Evolutionary conservation across 2,113 vertebrate genomes (phyloP).

Genomic region (Chionomys nivalis): DNA sequence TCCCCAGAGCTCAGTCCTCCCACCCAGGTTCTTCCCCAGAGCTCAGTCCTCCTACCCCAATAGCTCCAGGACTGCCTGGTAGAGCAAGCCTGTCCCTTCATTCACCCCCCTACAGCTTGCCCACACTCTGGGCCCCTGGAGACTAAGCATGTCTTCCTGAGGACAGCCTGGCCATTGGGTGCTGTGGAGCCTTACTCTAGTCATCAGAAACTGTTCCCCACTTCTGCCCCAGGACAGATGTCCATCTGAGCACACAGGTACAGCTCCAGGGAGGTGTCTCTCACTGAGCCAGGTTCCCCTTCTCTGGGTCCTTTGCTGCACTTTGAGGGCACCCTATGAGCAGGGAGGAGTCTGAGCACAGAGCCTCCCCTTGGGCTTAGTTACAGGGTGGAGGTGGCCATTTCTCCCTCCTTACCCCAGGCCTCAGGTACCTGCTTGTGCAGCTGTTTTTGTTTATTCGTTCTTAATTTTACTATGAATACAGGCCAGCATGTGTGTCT

Average conservation of each 20-base stretch:
- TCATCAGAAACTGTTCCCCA: background rate
- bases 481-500: background rate
- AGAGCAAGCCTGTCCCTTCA: background rate
- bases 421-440: background rate
- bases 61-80: background rate
- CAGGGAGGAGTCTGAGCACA: rapidly evolving
- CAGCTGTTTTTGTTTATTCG: background rate
- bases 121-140: rapidly evolving
- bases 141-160: no score
- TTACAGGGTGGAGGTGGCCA: background rate
- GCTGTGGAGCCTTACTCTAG: no score
- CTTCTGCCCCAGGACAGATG: background rate
- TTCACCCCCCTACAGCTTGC: rapidly evolving
- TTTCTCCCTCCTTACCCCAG: background rate
- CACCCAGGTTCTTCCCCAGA: no score
- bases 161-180: background rate
- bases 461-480: background rate
- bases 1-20: background rate
- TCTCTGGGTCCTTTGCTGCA: background rate
- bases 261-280: background rate
- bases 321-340: rapidly evolving
- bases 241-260: background rate
- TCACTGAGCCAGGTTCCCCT: background rate
- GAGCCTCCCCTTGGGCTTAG: background rate
- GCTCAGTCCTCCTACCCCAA: no score